Evolutionary conservation across 2,888 invertebrate species (phyloP).

Genomic region (Agrochola macilenta): DNA sequence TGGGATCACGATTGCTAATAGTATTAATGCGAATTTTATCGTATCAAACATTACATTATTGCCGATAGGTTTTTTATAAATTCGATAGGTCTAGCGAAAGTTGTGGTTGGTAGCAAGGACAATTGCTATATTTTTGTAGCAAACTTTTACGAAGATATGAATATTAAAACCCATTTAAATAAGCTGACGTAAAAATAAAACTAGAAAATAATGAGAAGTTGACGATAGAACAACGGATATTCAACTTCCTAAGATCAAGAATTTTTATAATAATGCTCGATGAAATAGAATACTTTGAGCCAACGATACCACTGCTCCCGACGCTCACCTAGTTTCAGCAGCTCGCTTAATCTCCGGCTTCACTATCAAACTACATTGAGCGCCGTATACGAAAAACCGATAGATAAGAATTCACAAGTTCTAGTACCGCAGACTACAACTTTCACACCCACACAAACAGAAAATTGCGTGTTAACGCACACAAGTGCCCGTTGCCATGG

Average conservation of each 20-base stretch:
- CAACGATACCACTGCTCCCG: constrained; percentile 18
- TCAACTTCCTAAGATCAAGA: constrained; percentile 29
- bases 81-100: neutral
- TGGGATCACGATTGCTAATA: constrained; percentile 34
- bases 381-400: constrained; percentile 75
- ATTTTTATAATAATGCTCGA: constrained; percentile 15
- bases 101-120: neutral
- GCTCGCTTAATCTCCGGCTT: constrained; percentile 53
- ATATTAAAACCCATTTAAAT: neutral
- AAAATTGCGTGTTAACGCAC: constrained; percentile 77
- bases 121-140: no score
- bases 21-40: constrained; percentile 8
- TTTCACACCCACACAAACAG: constrained; percentile 76
- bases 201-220: neutral
- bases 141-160: neutral
- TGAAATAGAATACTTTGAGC: constrained; percentile 29
- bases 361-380: constrained; percentile 70
- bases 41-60: neutral
- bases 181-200: neutral
- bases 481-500: constrained; percentile 77
- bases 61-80: neutral
- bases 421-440: constrained; percentile 82
- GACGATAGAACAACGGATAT: constrained; percentile 21
- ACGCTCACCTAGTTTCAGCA: constrained; percentile 44
- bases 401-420: constrained; percentile 83